These are phyloP conservation scores for Hassar affinis DNA, from an alignment of 2,113 vertebrate genomes.

Conservation along the genomic window DNA sequence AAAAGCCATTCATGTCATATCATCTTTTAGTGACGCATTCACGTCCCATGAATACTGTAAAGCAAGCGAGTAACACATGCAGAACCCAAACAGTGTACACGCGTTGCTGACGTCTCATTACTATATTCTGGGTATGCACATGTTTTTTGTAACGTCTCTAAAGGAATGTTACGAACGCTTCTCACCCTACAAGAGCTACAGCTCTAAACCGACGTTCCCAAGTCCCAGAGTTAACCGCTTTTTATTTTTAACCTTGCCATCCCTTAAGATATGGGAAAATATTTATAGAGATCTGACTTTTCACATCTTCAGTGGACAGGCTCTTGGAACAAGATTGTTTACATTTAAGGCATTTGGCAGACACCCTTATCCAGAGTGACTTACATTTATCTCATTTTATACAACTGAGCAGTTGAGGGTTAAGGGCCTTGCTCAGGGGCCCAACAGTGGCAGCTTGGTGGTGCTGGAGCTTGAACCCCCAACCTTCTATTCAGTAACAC, in stretches of 20 bases:
- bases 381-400: no score
- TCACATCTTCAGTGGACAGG: slow-evolving; percentile 29
- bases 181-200: slow-evolving; percentile 16
- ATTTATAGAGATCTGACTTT: slow-evolving; percentile 44
- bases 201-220: slow-evolving; percentile 35
- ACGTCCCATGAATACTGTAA: slow-evolving; percentile 9
- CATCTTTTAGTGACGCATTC: slow-evolving; percentile 41
- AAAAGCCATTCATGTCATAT: slow-evolving; percentile 10
- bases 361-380: no score
- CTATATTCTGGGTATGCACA: neutral
- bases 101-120: neutral
- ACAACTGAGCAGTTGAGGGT: no score
- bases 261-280: slow-evolving; percentile 45
- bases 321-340: slow-evolving; percentile 35
- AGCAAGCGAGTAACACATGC: slow-evolving; percentile 3
- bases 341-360: no score
- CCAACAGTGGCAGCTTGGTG: no score
- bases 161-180: slow-evolving; percentile 29
- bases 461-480: no score
- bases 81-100: neutral
- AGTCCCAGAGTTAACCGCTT: slow-evolving; percentile 28
- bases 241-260: slow-evolving; percentile 48
- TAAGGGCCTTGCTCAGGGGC: no score
- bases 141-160: slow-evolving; percentile 5
- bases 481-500: no score